phyloP scores from a whole-genome alignment of 1,140 invertebrate species.

The Leucophenga varia region DNA sequence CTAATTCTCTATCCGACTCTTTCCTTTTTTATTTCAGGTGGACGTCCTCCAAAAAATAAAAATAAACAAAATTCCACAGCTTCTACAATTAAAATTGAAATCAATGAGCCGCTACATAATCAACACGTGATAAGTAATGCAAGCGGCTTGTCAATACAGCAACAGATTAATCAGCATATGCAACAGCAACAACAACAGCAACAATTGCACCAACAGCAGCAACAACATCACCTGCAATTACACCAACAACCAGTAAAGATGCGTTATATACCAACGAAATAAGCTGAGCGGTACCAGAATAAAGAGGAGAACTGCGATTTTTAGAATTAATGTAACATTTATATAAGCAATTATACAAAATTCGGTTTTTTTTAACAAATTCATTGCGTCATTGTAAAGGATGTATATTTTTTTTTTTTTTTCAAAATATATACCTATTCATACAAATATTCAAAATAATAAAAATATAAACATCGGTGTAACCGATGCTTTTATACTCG shows the following conservation, averaged over 20 bases:
- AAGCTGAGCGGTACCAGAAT: slow-evolving; percentile 13
- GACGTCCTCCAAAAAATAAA: slow-evolving; percentile 51
- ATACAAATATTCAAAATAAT: too few species aligned
- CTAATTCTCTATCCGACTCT: background rate
- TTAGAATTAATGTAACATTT: too few species aligned
- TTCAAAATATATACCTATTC: too few species aligned
- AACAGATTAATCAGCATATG: slow-evolving; percentile 52
- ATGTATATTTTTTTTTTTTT: too few species aligned
- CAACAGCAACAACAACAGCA: slow-evolving; percentile 33
- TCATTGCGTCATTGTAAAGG: too few species aligned
- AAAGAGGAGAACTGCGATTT: too few species aligned
- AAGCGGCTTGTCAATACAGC: slow-evolving; percentile 49
- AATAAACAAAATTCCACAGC: slow-evolving; percentile 34
- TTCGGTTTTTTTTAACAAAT: too few species aligned
- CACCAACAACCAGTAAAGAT: slow-evolving; percentile 44
- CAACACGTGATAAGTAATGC: slow-evolving; percentile 51
- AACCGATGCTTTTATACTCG: too few species aligned
- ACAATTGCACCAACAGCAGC: slow-evolving; percentile 19
- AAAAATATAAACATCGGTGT: too few species aligned
- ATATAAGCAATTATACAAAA: too few species aligned
- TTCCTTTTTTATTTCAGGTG: slow-evolving; percentile 23
- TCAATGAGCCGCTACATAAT: slow-evolving; percentile 50
- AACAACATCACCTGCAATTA: slow-evolving; percentile 26
- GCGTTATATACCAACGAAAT: slow-evolving; percentile 53
- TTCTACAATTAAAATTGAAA: slow-evolving; percentile 49